These are phyloP conservation scores for Coryphaenoides rupestris DNA, from an alignment of 2,113 vertebrate species.

Conservation along the genomic window DNA sequence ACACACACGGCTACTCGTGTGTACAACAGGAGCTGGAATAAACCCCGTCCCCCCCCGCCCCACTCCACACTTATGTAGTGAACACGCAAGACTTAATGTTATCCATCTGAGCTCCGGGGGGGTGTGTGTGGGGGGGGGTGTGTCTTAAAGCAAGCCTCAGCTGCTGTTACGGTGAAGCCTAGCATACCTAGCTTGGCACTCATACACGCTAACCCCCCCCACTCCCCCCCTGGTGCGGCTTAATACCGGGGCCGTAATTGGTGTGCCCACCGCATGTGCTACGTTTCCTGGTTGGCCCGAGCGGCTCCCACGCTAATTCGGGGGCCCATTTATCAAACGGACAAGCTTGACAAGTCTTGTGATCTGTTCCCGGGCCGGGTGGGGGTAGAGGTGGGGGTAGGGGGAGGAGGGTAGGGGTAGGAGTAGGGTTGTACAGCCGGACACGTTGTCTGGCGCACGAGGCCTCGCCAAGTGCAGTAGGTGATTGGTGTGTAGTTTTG, in stretches of 20 bases:
- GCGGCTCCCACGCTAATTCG: conserved; percentile 42
- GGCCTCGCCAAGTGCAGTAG: too few species aligned
- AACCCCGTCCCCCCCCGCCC: too few species aligned
- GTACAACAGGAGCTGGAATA: too few species aligned
- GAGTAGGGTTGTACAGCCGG: too few species aligned
- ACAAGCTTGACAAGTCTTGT: conserved; percentile 47
- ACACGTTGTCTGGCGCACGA: too few species aligned
- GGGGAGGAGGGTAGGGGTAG: too few species aligned
- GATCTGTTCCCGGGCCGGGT: conserved; percentile 27
- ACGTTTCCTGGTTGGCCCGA: conserved; percentile 39
- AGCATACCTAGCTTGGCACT: conserved; percentile 25
- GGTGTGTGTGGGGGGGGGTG: background rate
- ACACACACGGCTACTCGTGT: too few species aligned
- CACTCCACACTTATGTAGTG: too few species aligned
- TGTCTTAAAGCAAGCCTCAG: conserved; percentile 40
- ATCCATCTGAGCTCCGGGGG: conserved; percentile 32
- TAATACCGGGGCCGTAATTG: conserved; percentile 48
- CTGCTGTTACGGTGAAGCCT: conserved; percentile 23
- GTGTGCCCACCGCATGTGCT: conserved; percentile 46
- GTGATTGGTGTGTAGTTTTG: too few species aligned
- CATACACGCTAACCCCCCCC: too few species aligned
- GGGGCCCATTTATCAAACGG: conserved; percentile 45
- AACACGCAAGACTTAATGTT: conserved; percentile 11
- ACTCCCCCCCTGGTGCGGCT: too few species aligned
- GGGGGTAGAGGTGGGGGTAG: too few species aligned